These are phyloP conservation scores for Zosterops japonicus DNA, from an alignment of 2,113 vertebrate genomes.

Conservation along the genomic window DNA sequence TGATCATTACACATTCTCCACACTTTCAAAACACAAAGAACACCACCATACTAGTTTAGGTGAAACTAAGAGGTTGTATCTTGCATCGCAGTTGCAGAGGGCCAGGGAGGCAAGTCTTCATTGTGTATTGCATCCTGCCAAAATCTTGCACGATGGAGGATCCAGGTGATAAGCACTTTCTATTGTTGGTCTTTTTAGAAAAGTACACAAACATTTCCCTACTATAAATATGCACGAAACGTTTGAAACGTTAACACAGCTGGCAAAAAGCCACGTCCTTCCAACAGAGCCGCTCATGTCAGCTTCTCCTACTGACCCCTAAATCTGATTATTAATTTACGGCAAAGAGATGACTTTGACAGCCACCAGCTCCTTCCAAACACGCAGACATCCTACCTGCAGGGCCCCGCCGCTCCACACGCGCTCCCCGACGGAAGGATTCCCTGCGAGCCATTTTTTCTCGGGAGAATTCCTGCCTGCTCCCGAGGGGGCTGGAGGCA, in stretches of 20 bases:
- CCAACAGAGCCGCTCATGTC: accelerated
- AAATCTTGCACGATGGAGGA: neutral
- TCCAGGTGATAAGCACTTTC: neutral
- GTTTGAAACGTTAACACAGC: neutral
- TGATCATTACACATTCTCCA: neutral
- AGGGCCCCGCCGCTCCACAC: neutral
- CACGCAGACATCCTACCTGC: neutral
- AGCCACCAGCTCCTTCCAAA: neutral
- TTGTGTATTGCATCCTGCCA: neutral
- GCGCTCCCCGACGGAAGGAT: neutral
- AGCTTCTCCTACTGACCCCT: neutral
- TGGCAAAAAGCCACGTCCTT: neutral
- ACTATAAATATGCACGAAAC: accelerated
- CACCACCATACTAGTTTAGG: neutral
- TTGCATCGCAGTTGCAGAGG: neutral
- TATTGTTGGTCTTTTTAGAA: neutral
- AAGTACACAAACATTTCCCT: neutral
- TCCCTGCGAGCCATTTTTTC: neutral
- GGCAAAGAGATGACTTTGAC: neutral
- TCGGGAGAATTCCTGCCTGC: neutral
- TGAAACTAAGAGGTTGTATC: neutral
- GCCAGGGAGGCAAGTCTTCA: neutral
- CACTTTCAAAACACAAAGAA: neutral
- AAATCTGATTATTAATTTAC: neutral
- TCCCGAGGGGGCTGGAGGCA: neutral